phyloP scores from a whole-genome alignment of 2,888 invertebrate species.

The Cheilosia pagana region DNA sequence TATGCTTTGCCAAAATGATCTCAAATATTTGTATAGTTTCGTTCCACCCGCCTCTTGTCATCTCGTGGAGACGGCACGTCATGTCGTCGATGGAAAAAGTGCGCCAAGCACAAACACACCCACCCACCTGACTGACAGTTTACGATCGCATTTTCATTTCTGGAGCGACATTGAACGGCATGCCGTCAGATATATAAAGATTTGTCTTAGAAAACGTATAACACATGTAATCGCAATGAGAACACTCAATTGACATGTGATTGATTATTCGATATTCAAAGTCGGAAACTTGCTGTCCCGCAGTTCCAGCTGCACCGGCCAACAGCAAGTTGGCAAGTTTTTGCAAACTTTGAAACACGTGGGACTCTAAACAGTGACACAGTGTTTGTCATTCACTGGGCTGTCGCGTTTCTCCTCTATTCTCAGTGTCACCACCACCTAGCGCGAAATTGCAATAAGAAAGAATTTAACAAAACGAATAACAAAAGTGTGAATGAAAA shows the following conservation, averaged over 20 bases:
- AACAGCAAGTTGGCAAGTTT: background rate
- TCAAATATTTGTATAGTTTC: background rate
- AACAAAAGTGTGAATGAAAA: constrained; percentile 48
- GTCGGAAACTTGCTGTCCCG: constrained; percentile 10
- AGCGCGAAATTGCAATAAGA: background rate
- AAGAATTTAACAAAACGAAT: constrained; percentile 20
- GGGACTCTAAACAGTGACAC: constrained; percentile 23
- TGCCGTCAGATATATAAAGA: constrained; percentile 45
- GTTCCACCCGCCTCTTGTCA: constrained; percentile 10
- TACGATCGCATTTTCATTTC: constrained; percentile 37
- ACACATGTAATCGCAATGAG: constrained; percentile 42
- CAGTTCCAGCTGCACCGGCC: constrained; percentile 5
- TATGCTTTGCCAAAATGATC: background rate
- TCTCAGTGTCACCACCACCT: background rate
- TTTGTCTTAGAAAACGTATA: constrained; percentile 50
- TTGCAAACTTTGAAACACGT: constrained; percentile 29
- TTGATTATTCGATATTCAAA: constrained; percentile 45
- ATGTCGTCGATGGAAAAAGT: constrained; percentile 15
- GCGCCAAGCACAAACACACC: constrained; percentile 2
- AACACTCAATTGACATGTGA: constrained; percentile 37
- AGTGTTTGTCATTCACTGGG: constrained; percentile 3
- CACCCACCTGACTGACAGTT: constrained; percentile 18
- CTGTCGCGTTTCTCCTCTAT: background rate
- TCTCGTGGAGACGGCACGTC: constrained; percentile 24
- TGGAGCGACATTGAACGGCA: constrained; percentile 51